These are phyloP conservation scores for Enteromius fasciolatus DNA, from an alignment of 2,797 vertebrate genomes.

Conservation along the genomic window DNA sequence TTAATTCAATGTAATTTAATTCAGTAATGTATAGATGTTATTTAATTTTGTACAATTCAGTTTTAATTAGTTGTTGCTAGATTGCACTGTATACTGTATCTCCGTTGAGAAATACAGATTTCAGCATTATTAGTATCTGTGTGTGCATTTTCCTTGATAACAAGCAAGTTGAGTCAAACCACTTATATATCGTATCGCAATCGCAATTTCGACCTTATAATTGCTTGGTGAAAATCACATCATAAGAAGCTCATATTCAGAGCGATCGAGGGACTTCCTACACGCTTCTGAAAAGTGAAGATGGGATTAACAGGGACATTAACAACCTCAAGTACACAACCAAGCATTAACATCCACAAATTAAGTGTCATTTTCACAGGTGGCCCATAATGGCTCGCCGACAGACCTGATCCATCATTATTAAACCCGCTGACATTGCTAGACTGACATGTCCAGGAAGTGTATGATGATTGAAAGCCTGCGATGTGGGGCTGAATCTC, in stretches of 20 bases:
- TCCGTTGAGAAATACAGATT: too few species aligned
- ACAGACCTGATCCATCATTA: constrained; percentile 37
- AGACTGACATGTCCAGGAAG: constrained; percentile 1
- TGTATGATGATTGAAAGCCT: constrained; percentile 5
- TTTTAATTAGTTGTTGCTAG: too few species aligned
- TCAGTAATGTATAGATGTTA: too few species aligned
- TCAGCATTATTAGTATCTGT: too few species aligned
- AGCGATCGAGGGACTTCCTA: not conserved
- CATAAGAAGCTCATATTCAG: not conserved
- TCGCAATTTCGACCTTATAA: too few species aligned
- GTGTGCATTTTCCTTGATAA: too few species aligned
- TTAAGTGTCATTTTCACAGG: constrained; percentile 22
- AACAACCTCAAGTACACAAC: not conserved
- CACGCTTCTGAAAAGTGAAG: not conserved
- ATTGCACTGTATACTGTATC: too few species aligned
- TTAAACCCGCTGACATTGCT: constrained; percentile 12
- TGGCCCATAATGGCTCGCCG: not conserved
- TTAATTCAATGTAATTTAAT: too few species aligned
- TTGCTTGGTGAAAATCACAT: not conserved
- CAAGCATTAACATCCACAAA: constrained; percentile 9
- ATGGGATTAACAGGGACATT: not conserved
- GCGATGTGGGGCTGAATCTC: not conserved
- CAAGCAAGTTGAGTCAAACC: too few species aligned
- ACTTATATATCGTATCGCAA: too few species aligned
- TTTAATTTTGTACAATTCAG: too few species aligned